Evolutionary conservation across 2,888 invertebrate species (phyloP).

Genomic region (Callyntrura sp.): DNA sequence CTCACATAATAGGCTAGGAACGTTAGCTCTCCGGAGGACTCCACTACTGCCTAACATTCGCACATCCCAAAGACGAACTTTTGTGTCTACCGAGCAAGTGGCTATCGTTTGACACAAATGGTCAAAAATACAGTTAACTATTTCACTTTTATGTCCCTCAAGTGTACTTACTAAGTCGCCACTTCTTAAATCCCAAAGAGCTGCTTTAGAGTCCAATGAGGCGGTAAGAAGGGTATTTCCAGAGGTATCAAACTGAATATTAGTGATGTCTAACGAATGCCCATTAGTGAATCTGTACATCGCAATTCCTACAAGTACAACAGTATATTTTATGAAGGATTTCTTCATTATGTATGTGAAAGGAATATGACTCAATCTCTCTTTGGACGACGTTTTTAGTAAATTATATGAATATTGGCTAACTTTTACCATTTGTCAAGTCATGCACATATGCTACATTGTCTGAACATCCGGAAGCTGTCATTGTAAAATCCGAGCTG

Average conservation of each 20-base stretch:
- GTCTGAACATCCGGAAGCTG: constrained; percentile 93
- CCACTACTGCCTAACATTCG: constrained; percentile 85
- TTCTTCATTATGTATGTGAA: no score
- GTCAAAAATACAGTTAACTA: constrained; percentile 90
- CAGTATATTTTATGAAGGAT: no score
- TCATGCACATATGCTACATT: constrained; percentile 91
- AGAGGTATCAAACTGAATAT: constrained; percentile 64
- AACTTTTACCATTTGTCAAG: constrained; percentile 87
- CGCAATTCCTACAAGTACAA: constrained; percentile 87
- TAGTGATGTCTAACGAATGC: constrained; percentile 55
- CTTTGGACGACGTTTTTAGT: no score
- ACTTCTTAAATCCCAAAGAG: constrained; percentile 79
- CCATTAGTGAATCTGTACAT: constrained; percentile 86
- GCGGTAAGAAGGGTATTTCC: constrained; percentile 63
- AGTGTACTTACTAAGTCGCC: constrained; percentile 86
- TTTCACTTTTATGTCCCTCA: constrained; percentile 89
- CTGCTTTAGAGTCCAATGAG: constrained; percentile 62
- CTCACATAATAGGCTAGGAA: constrained; percentile 54
- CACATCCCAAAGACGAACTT: constrained; percentile 90
- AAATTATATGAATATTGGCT: neutral
- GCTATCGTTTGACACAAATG: constrained; percentile 89
- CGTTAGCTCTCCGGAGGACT: neutral
- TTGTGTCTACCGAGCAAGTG: constrained; percentile 90
- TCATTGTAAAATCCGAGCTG: constrained; percentile 88
- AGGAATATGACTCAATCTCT: neutral